phyloP scores from a whole-genome alignment of 2,888 invertebrate genomes.

The Eupithecia exiguata region DNA sequence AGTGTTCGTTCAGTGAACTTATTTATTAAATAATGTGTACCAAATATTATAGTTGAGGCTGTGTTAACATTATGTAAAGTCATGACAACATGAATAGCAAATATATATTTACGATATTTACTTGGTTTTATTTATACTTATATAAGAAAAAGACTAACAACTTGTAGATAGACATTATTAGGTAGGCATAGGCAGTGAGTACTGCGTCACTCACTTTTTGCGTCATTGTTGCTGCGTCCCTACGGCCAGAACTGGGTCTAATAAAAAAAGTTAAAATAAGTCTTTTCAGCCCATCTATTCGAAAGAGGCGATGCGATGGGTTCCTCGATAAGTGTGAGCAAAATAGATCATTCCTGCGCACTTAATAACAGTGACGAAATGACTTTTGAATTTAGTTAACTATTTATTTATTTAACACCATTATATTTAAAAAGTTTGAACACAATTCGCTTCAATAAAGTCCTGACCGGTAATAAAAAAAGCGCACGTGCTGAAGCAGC shows the following conservation, averaged over 20 bases:
- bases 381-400: no score
- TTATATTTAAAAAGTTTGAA: no score
- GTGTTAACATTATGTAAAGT: slow-evolving; percentile 57
- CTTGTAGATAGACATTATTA: not conserved
- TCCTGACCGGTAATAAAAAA: no score
- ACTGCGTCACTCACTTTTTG: not conserved
- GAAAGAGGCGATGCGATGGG: no score
- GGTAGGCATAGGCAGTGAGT: not conserved
- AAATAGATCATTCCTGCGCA: no score
- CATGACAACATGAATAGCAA: slow-evolving; percentile 60
- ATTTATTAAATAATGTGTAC: slow-evolving; percentile 55
- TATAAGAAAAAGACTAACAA: not conserved
- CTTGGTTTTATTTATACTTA: slow-evolving; percentile 51
- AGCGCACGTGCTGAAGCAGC: no score
- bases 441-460: no score
- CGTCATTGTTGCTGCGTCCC: not conserved
- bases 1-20: slow-evolving; percentile 43
- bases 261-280: no score
- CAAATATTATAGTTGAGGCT: slow-evolving; percentile 51
- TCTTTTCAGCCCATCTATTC: no score
- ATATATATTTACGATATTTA: slow-evolving; percentile 48
- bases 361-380: no score
- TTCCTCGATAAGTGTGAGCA: no score
- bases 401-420: no score
- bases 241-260: not conserved